Evolutionary conservation across 37 sponge, comb jelly and placozoan genomes (phyloP).

Genomic region (Agelas oroides): DNA sequence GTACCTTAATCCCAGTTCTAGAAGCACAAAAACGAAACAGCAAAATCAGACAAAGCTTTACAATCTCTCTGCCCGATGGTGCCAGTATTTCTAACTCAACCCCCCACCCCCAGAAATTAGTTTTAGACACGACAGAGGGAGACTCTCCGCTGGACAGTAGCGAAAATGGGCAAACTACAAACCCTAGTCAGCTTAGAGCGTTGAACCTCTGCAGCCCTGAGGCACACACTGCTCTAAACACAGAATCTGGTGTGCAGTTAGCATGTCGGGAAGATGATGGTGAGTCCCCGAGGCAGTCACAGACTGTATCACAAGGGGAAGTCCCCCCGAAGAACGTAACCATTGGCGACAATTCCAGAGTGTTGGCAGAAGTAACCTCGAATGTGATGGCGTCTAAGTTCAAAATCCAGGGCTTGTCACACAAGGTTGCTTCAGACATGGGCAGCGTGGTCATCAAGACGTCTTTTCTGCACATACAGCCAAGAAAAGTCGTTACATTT

Average conservation of each 20-base stretch:
- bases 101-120: slow-evolving; percentile 23
- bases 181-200: slow-evolving; percentile 24
- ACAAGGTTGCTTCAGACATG: slow-evolving; percentile 64
- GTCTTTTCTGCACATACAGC: slow-evolving; percentile 92
- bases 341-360: slow-evolving; percentile 22
- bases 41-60: slow-evolving; percentile 82
- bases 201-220: slow-evolving; percentile 34
- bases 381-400: slow-evolving; percentile 91
- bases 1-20: slow-evolving; percentile 83
- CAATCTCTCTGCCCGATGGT: slow-evolving; percentile 67
- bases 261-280: slow-evolving; percentile 64
- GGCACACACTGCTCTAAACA: slow-evolving; percentile 68
- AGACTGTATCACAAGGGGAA: neutral
- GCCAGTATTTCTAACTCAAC: neutral
- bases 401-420: slow-evolving; percentile 77
- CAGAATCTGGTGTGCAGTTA: slow-evolving; percentile 67
- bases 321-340: neutral
- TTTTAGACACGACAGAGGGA: slow-evolving; percentile 29
- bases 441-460: slow-evolving; percentile 87
- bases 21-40: slow-evolving; percentile 70
- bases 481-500: slow-evolving; percentile 79
- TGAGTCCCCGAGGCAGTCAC: slow-evolving; percentile 37
- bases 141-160: neutral
- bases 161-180: slow-evolving; percentile 17
- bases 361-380: slow-evolving; percentile 87